These are phyloP conservation scores for Tipula vernalis DNA, from an alignment of 2,888 invertebrate genomes.

Conservation along the genomic window DNA sequence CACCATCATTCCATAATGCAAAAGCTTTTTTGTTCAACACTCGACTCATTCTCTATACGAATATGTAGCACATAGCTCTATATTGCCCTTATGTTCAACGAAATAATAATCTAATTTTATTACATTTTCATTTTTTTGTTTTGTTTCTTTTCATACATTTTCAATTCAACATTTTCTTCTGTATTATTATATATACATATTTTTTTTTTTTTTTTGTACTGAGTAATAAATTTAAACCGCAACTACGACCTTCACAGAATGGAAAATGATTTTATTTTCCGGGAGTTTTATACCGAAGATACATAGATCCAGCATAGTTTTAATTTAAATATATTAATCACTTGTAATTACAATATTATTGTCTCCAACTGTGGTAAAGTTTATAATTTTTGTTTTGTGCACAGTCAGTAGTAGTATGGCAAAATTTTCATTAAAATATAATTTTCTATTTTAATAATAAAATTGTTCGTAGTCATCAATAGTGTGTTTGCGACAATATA, in stretches of 20 bases:
- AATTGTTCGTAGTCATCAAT: background rate
- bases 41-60: background rate
- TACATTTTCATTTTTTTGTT: background rate
- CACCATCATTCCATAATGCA: background rate
- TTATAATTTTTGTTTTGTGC: background rate
- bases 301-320: background rate
- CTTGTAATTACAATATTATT: background rate
- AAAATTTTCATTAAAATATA: background rate
- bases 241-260: background rate
- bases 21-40: background rate
- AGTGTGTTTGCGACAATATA: background rate
- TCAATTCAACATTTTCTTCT: background rate
- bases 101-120: conserved; percentile 4
- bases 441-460: background rate
- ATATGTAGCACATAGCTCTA: background rate
- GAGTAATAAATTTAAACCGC: background rate
- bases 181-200: background rate
- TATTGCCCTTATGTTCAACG: background rate
- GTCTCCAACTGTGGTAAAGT: background rate
- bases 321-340: background rate
- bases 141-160: background rate
- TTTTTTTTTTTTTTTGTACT: background rate
- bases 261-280: background rate
- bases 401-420: background rate
- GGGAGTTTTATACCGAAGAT: background rate